Conservation (phyloP, 2,888 invertebrate species). For the Dendrolimus houi region DNA sequence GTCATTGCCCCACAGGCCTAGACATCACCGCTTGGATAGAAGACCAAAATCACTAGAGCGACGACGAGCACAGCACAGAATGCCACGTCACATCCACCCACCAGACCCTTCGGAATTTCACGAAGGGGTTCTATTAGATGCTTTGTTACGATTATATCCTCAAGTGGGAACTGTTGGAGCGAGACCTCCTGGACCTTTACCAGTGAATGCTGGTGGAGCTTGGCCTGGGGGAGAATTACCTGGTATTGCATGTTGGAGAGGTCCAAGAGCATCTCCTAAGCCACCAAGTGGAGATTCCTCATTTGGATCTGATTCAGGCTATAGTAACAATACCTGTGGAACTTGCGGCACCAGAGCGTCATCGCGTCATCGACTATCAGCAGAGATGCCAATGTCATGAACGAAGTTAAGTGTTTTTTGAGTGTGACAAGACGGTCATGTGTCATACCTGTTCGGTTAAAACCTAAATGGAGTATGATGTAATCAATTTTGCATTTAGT, state of each 20-base stretch:
- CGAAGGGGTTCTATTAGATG: constrained; percentile 87
- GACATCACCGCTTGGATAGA: constrained; percentile 76
- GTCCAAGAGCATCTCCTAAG: constrained; percentile 70
- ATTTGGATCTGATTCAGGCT: constrained; percentile 90
- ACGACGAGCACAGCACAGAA: constrained; percentile 61
- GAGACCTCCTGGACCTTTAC: constrained; percentile 57
- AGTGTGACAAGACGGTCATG: constrained; percentile 27
- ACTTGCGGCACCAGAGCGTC: constrained; percentile 80
- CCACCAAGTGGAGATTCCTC: constrained; percentile 85
- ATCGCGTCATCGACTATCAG: constrained; percentile 65
- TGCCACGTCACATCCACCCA: constrained; percentile 75
- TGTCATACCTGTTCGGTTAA: constrained; percentile 32
- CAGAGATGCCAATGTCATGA: constrained; percentile 72
- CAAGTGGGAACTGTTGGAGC: constrained; percentile 82
- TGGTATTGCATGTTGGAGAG: constrained; percentile 77
- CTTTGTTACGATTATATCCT: constrained; percentile 82
- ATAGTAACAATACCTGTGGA: constrained; percentile 87
- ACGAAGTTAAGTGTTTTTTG: constrained; percentile 19
- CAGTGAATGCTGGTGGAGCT: constrained; percentile 78
- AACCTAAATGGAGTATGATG: constrained; percentile 4
- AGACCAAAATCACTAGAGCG: constrained; percentile 73
- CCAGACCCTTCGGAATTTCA: constrained; percentile 88
- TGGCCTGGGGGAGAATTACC: constrained; percentile 81
- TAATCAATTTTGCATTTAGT: constrained; percentile 45
- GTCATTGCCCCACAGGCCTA: constrained; percentile 75